phyloP scores from a whole-genome alignment of 2,113 vertebrate species.

The Halichoeres trimaculatus region DNA sequence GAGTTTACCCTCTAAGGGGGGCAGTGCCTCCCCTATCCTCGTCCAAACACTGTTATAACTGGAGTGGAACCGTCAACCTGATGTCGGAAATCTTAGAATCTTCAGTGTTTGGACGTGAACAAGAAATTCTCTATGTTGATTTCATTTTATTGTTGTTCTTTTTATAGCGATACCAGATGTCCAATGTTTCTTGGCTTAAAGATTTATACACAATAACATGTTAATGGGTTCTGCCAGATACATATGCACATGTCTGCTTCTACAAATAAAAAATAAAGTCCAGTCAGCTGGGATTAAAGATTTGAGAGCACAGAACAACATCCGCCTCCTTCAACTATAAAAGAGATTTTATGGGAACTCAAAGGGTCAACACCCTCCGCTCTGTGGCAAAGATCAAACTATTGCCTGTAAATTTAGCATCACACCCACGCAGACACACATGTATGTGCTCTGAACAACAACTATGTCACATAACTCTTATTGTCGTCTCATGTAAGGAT shows the following conservation, averaged over 20 bases:
- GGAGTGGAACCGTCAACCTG: slow-evolving; percentile 61
- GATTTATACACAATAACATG: slow-evolving; percentile 25
- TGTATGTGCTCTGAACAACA: not conserved
- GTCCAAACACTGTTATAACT: slow-evolving; percentile 67
- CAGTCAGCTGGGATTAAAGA: slow-evolving; percentile 53
- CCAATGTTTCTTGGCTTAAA: not conserved
- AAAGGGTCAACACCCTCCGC: slow-evolving; percentile 33
- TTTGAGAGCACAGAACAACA: slow-evolving; percentile 67
- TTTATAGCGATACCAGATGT: slow-evolving; percentile 16
- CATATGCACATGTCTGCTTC: slow-evolving; percentile 28
- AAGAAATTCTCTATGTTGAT: not conserved
- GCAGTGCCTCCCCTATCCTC: slow-evolving; percentile 46
- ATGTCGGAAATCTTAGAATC: not conserved
- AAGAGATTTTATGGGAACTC: slow-evolving; percentile 57
- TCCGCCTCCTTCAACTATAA: slow-evolving; percentile 58
- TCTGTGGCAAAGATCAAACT: slow-evolving; percentile 49
- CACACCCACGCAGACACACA: not conserved
- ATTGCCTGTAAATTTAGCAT: slow-evolving; percentile 35
- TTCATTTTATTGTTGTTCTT: slow-evolving; percentile 5
- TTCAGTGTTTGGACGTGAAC: not conserved
- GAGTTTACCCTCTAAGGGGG: slow-evolving; percentile 76
- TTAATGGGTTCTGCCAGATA: slow-evolving; percentile 47
- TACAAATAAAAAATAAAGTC: slow-evolving; percentile 58
- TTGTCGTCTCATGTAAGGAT: slow-evolving; percentile 1
- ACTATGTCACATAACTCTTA: not conserved